Base-by-base conservation (phyloP, 1,140 invertebrate genomes). In the Pogonognathellus flavescens region DNA sequence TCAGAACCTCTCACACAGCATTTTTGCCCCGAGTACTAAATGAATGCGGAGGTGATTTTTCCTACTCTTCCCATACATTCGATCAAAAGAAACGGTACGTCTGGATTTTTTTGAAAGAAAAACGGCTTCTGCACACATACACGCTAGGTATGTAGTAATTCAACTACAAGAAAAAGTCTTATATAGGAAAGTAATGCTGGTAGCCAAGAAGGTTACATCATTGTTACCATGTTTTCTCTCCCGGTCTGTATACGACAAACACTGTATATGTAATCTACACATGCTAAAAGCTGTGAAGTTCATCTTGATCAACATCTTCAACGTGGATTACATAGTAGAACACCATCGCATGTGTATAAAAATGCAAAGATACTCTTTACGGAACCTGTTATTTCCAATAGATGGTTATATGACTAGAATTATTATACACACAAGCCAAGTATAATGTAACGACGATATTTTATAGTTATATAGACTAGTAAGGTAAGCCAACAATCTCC, bases 1-100 rank as follows among this genome's bases (percentile, higher is more conserved):
- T 41, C 2, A 25, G 22, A 25, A 66, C 31, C 31, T 6, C 1
- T 25, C 25, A 66, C 62, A 25, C 22, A 66, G 62, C 31, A 41
- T 41, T 41, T 41, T 66, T 66, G 62, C 25, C 62, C 62, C 20
- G 25, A 6, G 20, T 20, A 66, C 20, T 66, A 25, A 25, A 66
- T 66, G 62, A 66, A 66, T 66, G 62, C 62, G 62, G 62, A 66
- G 62, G 62, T 66, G 22, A 66, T 66, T 66, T 66, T 66, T 66
- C 13, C 31, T 41, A 20, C 20, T 66, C 62, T 25, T 66, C 20
- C 62, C 62, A 66, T 66, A 66, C 62, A 66, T 66, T 66, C 20
- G 62, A 66, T 66, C 25, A 13, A 66, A 66, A 66, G 62, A 66
- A 66, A 66, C 62, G 62, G 62, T 66, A 66, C 62, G 14, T 13